Conservation (phyloP, 2,797 vertebrate species). For the Cossypha caffra region DNA sequence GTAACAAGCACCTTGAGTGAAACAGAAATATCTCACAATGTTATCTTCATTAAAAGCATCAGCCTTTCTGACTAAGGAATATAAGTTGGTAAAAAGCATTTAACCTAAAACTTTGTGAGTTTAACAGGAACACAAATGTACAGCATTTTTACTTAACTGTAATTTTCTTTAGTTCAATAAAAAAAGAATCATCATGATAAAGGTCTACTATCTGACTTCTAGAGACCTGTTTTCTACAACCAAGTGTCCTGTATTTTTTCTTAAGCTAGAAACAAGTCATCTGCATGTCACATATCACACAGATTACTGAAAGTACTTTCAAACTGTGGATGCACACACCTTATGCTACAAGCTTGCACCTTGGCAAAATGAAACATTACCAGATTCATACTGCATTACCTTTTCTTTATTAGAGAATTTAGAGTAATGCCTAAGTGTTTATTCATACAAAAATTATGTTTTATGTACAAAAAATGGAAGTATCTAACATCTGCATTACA, state of each 20-base stretch:
- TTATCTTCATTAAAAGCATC: neutral
- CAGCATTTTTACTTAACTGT: neutral
- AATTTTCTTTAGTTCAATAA: neutral
- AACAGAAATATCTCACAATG: neutral
- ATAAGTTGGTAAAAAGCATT: neutral
- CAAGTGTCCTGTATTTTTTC: neutral
- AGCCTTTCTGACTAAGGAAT: neutral
- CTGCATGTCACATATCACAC: neutral
- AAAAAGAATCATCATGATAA: neutral
- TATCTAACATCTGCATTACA: neutral
- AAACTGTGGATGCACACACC: neutral
- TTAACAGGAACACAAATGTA: neutral
- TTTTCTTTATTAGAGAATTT: neutral
- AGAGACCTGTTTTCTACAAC: neutral
- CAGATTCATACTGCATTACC: neutral
- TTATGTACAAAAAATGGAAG: neutral
- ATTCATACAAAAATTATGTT: neutral
- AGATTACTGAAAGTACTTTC: neutral
- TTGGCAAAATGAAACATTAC: neutral
- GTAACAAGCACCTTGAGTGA: neutral
- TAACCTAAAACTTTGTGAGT: neutral
- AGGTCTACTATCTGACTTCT: neutral
- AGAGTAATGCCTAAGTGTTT: neutral
- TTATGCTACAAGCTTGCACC: neutral
- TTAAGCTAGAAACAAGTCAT: neutral